Conservation (phyloP, 2,888 invertebrate species). For the Chaetoderma sp. region DNA sequence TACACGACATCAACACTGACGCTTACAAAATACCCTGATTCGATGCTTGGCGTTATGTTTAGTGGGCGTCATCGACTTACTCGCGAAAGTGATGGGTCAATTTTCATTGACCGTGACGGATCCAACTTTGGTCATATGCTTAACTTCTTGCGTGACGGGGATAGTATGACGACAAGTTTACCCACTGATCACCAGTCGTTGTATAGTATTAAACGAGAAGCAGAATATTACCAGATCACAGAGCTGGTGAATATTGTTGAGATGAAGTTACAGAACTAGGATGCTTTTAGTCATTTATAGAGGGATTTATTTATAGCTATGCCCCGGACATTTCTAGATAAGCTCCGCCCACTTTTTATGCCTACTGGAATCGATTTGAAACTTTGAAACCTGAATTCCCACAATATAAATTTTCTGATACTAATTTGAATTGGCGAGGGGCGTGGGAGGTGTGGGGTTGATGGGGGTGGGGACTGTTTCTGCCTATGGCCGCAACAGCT, state of each 20-base stretch:
- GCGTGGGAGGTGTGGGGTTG: too few species aligned
- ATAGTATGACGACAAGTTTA: conserved; percentile 36
- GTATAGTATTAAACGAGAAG: conserved; percentile 41
- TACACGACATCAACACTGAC: conserved; percentile 46
- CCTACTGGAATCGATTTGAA: too few species aligned
- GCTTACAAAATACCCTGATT: conserved; percentile 37
- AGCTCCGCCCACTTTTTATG: too few species aligned
- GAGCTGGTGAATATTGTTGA: conserved; percentile 32
- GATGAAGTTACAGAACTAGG: too few species aligned
- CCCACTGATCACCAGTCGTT: conserved; percentile 32
- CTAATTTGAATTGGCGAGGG: too few species aligned
- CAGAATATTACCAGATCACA: conserved; percentile 41
- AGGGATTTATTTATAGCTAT: too few species aligned
- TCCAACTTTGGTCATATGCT: conserved; percentile 46
- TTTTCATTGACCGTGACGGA: conserved; percentile 51
- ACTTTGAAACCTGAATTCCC: too few species aligned
- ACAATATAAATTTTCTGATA: too few species aligned
- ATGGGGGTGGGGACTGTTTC: too few species aligned
- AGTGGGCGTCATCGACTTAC: conserved; percentile 41
- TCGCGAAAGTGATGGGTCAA: conserved; percentile 43
- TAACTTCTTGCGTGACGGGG: conserved; percentile 48
- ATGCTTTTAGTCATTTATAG: too few species aligned
- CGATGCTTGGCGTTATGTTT: conserved; percentile 46
- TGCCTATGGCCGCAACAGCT: too few species aligned
- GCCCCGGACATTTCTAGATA: too few species aligned